phyloP scores from a whole-genome alignment of 2,113 vertebrate genomes.

The Vidua macroura region DNA sequence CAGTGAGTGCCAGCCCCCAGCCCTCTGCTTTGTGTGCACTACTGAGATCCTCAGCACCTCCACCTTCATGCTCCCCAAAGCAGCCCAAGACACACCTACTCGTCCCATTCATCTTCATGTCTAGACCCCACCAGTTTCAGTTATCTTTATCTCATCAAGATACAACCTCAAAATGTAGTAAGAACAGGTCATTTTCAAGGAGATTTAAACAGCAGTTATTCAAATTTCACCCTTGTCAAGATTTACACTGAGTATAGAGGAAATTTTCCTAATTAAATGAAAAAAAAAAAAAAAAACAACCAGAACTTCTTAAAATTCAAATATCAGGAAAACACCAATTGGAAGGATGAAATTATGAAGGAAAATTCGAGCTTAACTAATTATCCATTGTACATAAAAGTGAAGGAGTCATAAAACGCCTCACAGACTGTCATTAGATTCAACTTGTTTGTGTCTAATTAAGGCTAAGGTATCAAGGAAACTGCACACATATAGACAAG shows the following conservation, averaged over 20 bases:
- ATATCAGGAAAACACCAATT: not conserved
- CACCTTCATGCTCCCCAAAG: not conserved
- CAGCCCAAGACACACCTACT: not conserved
- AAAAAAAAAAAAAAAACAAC: not conserved
- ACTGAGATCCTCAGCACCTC: not conserved
- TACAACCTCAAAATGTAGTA: not conserved
- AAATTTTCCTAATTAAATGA: not conserved
- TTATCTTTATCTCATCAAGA: not conserved
- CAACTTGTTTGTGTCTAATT: not conserved
- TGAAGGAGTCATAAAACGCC: rapidly evolving
- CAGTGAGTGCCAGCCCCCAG: not conserved
- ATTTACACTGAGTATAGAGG: not conserved
- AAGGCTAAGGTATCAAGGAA: not conserved
- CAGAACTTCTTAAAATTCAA: not conserved
- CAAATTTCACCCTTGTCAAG: not conserved
- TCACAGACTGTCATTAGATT: not conserved
- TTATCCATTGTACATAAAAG: not conserved
- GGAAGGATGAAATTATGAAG: not conserved
- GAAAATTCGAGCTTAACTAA: not conserved
- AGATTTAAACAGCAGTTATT: not conserved
- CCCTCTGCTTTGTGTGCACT: not conserved
- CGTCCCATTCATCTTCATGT: not conserved
- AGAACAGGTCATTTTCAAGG: not conserved
- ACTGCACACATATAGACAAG: rapidly evolving
- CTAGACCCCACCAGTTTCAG: not conserved